Evolutionary conservation across 2,113 vertebrate species (phyloP).

Genomic region (Pica pica): DNA sequence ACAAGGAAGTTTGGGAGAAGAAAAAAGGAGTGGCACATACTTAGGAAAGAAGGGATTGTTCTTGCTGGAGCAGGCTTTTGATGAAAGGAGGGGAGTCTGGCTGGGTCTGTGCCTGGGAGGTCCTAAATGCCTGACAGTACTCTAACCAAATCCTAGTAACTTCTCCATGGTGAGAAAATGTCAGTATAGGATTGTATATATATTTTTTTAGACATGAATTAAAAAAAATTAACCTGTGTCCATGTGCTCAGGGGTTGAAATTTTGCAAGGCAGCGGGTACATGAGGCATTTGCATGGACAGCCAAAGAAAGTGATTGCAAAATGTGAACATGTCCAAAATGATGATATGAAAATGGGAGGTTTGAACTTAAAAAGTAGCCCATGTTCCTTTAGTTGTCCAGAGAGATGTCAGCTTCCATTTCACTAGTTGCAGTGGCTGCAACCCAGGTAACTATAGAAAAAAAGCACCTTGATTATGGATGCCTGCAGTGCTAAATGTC

Average conservation of each 20-base stretch:
- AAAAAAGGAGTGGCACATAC: background rate
- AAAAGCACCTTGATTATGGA: background rate
- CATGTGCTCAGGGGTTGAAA: fast-evolving
- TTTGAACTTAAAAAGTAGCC: background rate
- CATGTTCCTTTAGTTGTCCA: background rate
- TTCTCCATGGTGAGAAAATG: background rate
- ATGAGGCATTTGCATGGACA: background rate
- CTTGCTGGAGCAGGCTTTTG: background rate
- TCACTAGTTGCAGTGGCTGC: background rate
- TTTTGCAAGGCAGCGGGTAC: fast-evolving
- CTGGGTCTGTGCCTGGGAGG: background rate
- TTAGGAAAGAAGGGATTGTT: background rate
- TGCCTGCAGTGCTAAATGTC: background rate
- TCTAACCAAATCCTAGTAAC: background rate
- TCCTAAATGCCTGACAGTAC: background rate
- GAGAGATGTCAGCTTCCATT: background rate
- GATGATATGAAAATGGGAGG: background rate
- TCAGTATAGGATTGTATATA: background rate
- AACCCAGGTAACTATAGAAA: background rate
- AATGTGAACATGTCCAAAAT: background rate
- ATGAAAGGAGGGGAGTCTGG: background rate
- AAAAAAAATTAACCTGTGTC: background rate
- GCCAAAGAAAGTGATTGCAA: background rate
- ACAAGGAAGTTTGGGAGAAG: background rate
- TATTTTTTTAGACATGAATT: background rate